These are phyloP conservation scores for Egretta garzetta DNA, from an alignment of 2,113 vertebrate genomes.

Conservation along the genomic window DNA sequence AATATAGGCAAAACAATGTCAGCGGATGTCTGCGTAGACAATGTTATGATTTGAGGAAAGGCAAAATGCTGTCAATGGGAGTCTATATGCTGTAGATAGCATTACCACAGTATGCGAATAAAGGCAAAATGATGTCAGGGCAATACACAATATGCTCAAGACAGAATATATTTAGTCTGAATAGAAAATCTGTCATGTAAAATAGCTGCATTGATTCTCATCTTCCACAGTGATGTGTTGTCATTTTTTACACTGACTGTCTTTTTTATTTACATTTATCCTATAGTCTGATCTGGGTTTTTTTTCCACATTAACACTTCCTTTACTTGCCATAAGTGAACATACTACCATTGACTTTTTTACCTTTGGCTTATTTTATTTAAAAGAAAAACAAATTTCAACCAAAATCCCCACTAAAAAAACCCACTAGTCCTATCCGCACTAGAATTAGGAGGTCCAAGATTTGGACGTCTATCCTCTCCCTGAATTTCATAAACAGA, in stretches of 20 bases:
- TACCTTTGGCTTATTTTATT: background rate
- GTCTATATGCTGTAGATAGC: slow-evolving; percentile 53
- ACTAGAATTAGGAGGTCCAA: background rate
- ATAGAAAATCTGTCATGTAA: slow-evolving; percentile 55
- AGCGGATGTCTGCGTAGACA: slow-evolving; percentile 59
- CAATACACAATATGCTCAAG: slow-evolving; percentile 55
- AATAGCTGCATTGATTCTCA: slow-evolving; percentile 51
- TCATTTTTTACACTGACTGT: slow-evolving; percentile 58
- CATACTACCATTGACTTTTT: background rate
- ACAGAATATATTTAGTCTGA: slow-evolving; percentile 58
- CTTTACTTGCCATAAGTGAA: background rate
- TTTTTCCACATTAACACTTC: background rate
- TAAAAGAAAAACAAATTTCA: background rate
- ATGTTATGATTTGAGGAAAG: slow-evolving; percentile 61
- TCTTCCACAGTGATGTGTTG: slow-evolving; percentile 50
- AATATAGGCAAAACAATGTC: slow-evolving; percentile 49
- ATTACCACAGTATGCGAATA: slow-evolving; percentile 41
- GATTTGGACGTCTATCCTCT: background rate
- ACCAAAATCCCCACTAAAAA: background rate
- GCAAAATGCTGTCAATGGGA: slow-evolving; percentile 60
- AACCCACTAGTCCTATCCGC: background rate
- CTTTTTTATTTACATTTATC: slow-evolving; percentile 56
- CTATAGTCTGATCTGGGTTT: background rate
- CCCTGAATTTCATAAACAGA: background rate
- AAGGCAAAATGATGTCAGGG: slow-evolving; percentile 65